Conservation (phyloP, 53 echinoderm and acorn worm species). For the Holothuria scabra region DNA sequence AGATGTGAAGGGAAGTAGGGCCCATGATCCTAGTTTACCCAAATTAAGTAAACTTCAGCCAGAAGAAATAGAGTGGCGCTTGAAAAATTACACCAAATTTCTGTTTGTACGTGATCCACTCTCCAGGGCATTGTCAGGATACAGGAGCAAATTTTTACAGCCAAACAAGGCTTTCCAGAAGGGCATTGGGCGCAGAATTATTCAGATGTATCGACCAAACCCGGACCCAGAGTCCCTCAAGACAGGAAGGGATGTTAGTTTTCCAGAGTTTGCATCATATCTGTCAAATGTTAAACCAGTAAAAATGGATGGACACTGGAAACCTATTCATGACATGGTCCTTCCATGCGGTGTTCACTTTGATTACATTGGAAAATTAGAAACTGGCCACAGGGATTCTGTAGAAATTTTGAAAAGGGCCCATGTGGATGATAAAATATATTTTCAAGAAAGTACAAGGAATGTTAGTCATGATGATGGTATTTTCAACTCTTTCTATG, state of each 20-base stretch:
- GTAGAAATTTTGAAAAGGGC: slow-evolving; percentile 66
- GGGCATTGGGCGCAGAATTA: slow-evolving; percentile 49
- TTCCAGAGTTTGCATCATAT: slow-evolving; percentile 74
- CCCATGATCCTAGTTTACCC: slow-evolving; percentile 68
- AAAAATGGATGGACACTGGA: slow-evolving; percentile 76
- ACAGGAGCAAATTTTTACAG: slow-evolving; percentile 69
- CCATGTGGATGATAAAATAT: slow-evolving; percentile 70
- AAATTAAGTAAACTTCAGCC: slow-evolving; percentile 55
- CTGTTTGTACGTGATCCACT: slow-evolving; percentile 87
- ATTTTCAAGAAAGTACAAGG: slow-evolving; percentile 57
- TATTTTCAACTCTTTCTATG: slow-evolving; percentile 64
- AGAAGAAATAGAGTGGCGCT: slow-evolving; percentile 62
- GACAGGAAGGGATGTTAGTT: slow-evolving; percentile 62
- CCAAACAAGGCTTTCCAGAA: slow-evolving; percentile 51
- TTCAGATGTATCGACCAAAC: slow-evolving; percentile 60
- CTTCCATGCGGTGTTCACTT: slow-evolving; percentile 73
- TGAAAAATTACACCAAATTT: slow-evolving; percentile 71
- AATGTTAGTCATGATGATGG: slow-evolving; percentile 70
- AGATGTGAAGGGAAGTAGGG: slow-evolving; percentile 65
- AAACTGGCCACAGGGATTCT: slow-evolving; percentile 69
- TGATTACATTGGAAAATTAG: slow-evolving; percentile 80
- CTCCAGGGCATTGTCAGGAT: slow-evolving; percentile 74
- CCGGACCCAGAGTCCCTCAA: slow-evolving; percentile 59
- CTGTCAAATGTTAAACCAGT: slow-evolving; percentile 46
- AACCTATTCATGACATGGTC: slow-evolving; percentile 75